Conservation (phyloP, 2,888 invertebrate genomes). For the Volucella inflata region DNA sequence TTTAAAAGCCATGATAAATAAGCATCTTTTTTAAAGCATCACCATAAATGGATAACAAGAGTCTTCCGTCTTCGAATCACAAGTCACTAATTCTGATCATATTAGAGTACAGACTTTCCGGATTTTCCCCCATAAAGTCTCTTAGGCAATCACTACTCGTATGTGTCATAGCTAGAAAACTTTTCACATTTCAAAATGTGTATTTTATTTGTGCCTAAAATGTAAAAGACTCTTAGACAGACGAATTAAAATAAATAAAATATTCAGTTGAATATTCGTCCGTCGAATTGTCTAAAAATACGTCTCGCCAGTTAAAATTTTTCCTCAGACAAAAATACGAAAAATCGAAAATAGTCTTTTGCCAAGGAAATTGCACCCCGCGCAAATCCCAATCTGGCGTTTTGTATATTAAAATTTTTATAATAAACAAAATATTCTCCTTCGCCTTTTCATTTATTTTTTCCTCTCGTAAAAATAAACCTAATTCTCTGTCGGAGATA, state of each 20-base stretch:
- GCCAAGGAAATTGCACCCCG: constrained; percentile 24
- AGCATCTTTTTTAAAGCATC: too few relatives aligned
- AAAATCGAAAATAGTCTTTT: neutral
- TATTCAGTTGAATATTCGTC: constrained; percentile 6
- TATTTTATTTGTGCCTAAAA: neutral
- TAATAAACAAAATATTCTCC: constrained; percentile 24
- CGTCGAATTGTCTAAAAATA: constrained; percentile 60
- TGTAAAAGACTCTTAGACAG: constrained; percentile 5
- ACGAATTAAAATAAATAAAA: neutral
- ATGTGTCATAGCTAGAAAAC: neutral
- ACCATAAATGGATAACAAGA: too few relatives aligned
- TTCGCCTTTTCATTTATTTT: constrained; percentile 47
- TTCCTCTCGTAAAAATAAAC: constrained; percentile 44
- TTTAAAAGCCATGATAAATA: too few relatives aligned
- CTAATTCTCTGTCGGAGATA: neutral
- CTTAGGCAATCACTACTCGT: neutral
- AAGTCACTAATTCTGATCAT: too few relatives aligned
- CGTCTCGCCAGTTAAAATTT: constrained; percentile 55
- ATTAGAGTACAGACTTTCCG: too few relatives aligned
- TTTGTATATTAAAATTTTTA: constrained; percentile 28
- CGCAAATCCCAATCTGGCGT: neutral
- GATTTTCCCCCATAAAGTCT: too few relatives aligned
- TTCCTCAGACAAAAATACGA: constrained; percentile 33
- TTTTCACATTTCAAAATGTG: neutral
- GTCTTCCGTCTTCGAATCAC: too few relatives aligned